Percentiles rank a stretch among this genome's conserved stretches.
phyloP scores from a whole-genome alignment of 2,888 invertebrate genomes.

The Ashinkailepas kermadecensis region DNA sequence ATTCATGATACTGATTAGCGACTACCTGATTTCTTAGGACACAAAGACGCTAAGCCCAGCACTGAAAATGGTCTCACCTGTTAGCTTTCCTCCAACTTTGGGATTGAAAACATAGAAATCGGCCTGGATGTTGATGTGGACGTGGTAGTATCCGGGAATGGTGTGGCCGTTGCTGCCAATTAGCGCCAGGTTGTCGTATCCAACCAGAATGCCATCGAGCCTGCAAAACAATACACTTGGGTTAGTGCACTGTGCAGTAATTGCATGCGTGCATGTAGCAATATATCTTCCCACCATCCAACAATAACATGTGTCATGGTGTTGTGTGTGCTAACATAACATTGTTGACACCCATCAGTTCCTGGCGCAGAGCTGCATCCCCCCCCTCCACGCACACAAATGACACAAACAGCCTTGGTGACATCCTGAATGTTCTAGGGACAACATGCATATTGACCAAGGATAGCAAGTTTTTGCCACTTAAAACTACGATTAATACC shows the following conservation, averaged over 20 bases:
- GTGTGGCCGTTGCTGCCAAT: neutral
- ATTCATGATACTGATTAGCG: too few relatives aligned
- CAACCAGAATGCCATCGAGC: neutral
- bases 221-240: neutral
- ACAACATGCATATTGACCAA: too few relatives aligned
- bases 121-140: neutral
- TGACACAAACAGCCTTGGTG: too few relatives aligned
- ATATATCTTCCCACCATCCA: neutral
- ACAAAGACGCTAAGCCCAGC: too few relatives aligned
- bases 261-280: neutral
- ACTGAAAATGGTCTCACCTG: neutral
- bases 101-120: conserved; percentile 11
- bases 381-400: too few relatives aligned
- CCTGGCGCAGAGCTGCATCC: too few relatives aligned
- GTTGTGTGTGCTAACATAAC: too few relatives aligned
- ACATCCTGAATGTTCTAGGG: too few relatives aligned
- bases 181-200: neutral
- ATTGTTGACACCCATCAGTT: too few relatives aligned
- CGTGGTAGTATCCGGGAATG: neutral
- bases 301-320: neutral
- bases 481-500: too few relatives aligned
- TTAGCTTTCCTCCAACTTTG: neutral
- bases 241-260: neutral
- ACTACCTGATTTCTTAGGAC: too few relatives aligned
- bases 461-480: too few relatives aligned